phyloP scores from a whole-genome alignment of 2,797 vertebrate species.

The Rhadinocentrus ornatus region DNA sequence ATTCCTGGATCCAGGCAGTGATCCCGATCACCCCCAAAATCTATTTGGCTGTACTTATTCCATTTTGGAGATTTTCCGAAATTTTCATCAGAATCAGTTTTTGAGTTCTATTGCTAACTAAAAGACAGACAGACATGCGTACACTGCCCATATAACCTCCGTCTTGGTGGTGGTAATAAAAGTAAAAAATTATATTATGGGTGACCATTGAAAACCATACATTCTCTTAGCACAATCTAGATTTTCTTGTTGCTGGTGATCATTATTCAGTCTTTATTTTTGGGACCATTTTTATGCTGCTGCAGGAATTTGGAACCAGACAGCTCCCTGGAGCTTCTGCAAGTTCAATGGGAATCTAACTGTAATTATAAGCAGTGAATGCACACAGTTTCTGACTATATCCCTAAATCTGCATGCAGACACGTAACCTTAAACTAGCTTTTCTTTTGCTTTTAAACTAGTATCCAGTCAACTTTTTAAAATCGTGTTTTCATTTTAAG shows the following conservation, averaged over 20 bases:
- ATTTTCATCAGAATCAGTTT: too few relatives aligned
- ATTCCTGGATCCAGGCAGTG: too few relatives aligned
- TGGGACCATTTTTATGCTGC: not conserved
- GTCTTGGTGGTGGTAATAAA: not conserved
- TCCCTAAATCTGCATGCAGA: slow-evolving; percentile 1
- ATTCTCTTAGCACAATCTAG: not conserved
- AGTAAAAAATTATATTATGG: not conserved
- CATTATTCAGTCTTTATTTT: not conserved
- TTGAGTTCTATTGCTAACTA: too few relatives aligned
- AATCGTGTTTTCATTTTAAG: not conserved
- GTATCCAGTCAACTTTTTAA: not conserved
- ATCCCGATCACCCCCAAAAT: too few relatives aligned
- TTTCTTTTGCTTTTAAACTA: not conserved
- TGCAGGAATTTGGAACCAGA: slow-evolving; percentile 9
- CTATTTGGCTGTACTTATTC: too few relatives aligned
- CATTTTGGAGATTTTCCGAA: too few relatives aligned
- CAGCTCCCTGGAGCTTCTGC: not conserved
- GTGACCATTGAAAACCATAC: not conserved
- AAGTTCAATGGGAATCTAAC: not conserved
- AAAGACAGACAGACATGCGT: too few relatives aligned
- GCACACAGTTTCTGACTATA: slow-evolving; percentile 3
- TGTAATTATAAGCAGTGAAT: not conserved
- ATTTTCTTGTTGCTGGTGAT: not conserved
- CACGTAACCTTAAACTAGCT: not conserved
- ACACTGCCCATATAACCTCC: too few relatives aligned